Conservation (phyloP, 2,888 invertebrate species). For the Euplagia quadripunctaria region DNA sequence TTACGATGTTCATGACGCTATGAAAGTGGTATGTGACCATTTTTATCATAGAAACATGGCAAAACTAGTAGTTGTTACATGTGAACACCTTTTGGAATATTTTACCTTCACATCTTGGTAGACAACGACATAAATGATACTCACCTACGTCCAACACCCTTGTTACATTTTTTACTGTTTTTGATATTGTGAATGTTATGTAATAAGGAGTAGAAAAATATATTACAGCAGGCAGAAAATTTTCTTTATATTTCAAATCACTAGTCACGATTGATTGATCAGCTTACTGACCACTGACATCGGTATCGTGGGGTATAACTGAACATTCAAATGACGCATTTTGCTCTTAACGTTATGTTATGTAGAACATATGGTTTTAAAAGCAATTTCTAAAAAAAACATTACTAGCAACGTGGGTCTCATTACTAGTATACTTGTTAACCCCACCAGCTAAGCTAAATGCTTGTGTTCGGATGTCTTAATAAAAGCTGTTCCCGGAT, state of each 20-base stretch:
- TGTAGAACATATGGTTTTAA: too few relatives aligned
- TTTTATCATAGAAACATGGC: too few relatives aligned
- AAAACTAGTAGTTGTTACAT: background rate
- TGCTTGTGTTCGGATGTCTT: too few relatives aligned
- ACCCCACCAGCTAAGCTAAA: too few relatives aligned
- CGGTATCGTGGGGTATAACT: background rate
- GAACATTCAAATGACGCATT: background rate
- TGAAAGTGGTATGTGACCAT: too few relatives aligned
- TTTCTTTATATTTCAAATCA: background rate
- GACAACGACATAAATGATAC: constrained; percentile 1
- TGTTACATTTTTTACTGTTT: background rate
- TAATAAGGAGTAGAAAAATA: background rate
- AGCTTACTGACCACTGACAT: background rate
- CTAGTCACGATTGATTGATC: background rate
- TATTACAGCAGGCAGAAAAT: background rate
- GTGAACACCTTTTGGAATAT: background rate
- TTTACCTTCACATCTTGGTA: background rate
- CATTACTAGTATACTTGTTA: too few relatives aligned
- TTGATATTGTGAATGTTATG: background rate
- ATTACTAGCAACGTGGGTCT: too few relatives aligned
- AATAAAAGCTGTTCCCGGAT: too few relatives aligned
- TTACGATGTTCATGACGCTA: too few relatives aligned
- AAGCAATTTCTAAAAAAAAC: too few relatives aligned
- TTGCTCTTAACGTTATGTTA: too few relatives aligned
- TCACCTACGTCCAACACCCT: background rate